Evolutionary conservation across 2,113 vertebrate genomes (phyloP).

Genomic region (Epinephelus moara): DNA sequence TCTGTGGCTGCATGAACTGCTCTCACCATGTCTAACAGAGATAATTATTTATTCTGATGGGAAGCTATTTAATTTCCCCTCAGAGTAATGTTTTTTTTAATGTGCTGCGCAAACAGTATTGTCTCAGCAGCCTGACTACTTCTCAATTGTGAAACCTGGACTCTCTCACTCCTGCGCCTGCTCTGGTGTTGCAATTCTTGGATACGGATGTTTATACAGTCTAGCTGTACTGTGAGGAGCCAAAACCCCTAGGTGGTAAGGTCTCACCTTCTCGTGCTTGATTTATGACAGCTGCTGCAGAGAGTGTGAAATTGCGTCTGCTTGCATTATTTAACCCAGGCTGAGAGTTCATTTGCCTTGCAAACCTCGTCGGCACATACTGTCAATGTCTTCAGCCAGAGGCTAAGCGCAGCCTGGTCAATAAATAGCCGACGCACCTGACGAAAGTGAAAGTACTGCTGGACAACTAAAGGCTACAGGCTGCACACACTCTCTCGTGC

Average conservation of each 20-base stretch:
- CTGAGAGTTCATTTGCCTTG: neutral
- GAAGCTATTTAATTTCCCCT: too few relatives aligned
- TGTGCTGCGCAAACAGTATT: neutral
- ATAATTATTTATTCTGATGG: too few relatives aligned
- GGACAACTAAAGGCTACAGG: neutral
- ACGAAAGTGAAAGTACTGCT: conserved; percentile 68
- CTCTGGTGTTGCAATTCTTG: neutral
- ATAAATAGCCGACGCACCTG: conserved; percentile 3
- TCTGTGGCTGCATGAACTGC: neutral
- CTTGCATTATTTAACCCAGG: neutral
- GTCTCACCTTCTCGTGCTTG: neutral
- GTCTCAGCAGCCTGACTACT: neutral
- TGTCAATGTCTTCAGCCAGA: neutral
- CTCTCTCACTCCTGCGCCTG: neutral
- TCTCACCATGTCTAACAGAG: neutral
- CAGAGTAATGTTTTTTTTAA: too few relatives aligned
- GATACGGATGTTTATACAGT: neutral
- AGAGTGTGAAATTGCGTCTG: neutral
- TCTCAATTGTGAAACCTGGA: neutral
- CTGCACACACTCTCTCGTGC: neutral
- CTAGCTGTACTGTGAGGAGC: neutral
- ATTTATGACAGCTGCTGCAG: neutral
- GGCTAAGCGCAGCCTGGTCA: neutral
- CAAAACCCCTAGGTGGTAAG: neutral
- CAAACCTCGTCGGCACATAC: neutral